These are phyloP conservation scores for Hirudinaria manillensis DNA, from an alignment of 2,888 invertebrate genomes.

Conservation along the genomic window DNA sequence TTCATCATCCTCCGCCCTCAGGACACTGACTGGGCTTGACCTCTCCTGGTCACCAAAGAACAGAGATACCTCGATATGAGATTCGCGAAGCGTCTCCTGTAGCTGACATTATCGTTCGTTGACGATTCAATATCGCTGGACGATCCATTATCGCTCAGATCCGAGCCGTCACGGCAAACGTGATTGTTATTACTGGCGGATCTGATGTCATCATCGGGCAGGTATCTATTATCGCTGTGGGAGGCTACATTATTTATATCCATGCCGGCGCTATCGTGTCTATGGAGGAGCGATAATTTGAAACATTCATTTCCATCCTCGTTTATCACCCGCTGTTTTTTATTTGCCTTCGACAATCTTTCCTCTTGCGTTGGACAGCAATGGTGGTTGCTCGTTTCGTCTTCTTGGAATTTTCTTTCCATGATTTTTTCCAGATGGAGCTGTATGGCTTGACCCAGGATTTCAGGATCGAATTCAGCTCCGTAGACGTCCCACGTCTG, in stretches of 20 bases:
- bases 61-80: conserved; percentile 9
- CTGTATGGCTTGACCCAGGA: conserved; percentile 41
- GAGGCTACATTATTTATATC: background rate
- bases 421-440: conserved; percentile 39
- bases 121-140: background rate
- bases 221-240: background rate
- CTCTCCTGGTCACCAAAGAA: background rate
- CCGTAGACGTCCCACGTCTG: conserved; percentile 44
- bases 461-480: conserved; percentile 42
- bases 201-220: background rate
- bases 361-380: too few relatives aligned
- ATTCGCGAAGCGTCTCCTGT: conserved; percentile 1
- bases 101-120: background rate
- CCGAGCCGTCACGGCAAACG: too few relatives aligned
- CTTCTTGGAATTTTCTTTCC: conserved; percentile 1
- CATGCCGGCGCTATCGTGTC: background rate
- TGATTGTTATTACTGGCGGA: background rate
- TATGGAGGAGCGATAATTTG: background rate
- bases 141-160: background rate
- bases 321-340: too few relatives aligned
- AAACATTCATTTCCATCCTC: too few relatives aligned
- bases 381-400: background rate
- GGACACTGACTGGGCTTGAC: background rate
- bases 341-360: too few relatives aligned
- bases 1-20: too few relatives aligned